Evolutionary conservation across 2,113 vertebrate genomes (phyloP).

Genomic region (Cairina moschata): DNA sequence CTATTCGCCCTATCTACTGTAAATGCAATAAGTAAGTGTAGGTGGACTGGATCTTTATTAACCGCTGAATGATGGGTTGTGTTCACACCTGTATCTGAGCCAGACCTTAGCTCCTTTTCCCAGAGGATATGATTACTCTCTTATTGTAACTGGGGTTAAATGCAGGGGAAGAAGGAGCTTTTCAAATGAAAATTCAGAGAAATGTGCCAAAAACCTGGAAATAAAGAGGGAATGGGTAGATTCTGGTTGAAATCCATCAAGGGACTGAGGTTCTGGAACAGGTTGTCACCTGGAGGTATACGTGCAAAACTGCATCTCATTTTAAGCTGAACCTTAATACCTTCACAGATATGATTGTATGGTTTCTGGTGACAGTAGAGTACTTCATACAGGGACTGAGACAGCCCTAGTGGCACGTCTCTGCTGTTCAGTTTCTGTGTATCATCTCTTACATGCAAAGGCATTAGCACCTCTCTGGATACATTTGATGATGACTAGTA

Average conservation of each 20-base stretch:
- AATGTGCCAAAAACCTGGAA: background rate
- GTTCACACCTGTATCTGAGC: background rate
- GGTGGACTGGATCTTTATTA: conserved; percentile 44
- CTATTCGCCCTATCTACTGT: conserved; percentile 26
- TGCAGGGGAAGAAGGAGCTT: background rate
- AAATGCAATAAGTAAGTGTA: conserved; percentile 25
- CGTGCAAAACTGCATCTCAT: background rate
- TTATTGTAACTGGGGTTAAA: background rate
- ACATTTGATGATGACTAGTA: background rate
- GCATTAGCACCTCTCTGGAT: background rate
- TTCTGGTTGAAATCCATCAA: background rate
- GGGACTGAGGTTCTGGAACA: background rate
- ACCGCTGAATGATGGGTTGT: background rate
- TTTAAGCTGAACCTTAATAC: background rate
- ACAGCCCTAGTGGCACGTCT: background rate
- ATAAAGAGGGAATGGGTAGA: background rate
- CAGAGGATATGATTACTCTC: background rate
- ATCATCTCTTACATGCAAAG: background rate
- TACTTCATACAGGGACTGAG: background rate
- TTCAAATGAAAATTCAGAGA: background rate
- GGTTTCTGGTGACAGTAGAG: background rate
- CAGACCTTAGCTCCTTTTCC: background rate
- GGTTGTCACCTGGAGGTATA: background rate
- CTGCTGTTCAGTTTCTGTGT: background rate
- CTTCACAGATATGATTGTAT: background rate